Evolutionary conservation across 2,113 vertebrate genomes (phyloP), one percentile per base, ranked within the genome.

Genomic region (Odocoileus hemionus): DNA sequence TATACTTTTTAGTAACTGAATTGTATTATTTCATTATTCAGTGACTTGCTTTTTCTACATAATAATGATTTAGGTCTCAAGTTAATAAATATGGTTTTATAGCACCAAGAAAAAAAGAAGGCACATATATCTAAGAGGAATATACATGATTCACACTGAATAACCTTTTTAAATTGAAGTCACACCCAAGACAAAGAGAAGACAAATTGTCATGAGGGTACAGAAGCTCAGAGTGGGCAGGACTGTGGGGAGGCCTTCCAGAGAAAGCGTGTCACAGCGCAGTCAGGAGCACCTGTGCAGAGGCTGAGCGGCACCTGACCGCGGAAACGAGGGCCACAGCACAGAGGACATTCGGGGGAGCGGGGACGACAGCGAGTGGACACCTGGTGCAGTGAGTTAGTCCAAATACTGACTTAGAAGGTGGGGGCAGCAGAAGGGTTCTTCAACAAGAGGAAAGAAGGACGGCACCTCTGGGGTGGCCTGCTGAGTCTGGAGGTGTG

Each of bases 401-500:
- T 8, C 57, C 36, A 43, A 85, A 45, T 30, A 52, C 6, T 1
- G 96, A 16, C 26, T 39, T 21, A 30, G 25, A 54, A 1, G 28
- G 14, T 10, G 26, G 33, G 61, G n/a, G 11, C 61, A n/a, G 36
- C 7, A 14, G 2, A 45, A 5, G 23, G 47, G 28, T 16, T 86
- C 30, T 30, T 89, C 80, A 15, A 43, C 6, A 10, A 83, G 64
- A 47, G 25, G 57, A 83, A 83, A 28, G 17, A 52, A 70, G 47
- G 23, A 39, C 0, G 7, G n/a, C 50, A 86, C 52, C 86, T 95
- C 60, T 39, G 79, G 82, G 96, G 96, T 97, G 93, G 97, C 78
- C 97, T 96, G 89, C 74, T 70, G 80, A 91, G 78, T 88, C 36
- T 70, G 82, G 90, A 96, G 92, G 95, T 91, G 82, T 94, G 92